Conservation (phyloP, 2,888 invertebrate species). For the Coelopa pilipes region DNA sequence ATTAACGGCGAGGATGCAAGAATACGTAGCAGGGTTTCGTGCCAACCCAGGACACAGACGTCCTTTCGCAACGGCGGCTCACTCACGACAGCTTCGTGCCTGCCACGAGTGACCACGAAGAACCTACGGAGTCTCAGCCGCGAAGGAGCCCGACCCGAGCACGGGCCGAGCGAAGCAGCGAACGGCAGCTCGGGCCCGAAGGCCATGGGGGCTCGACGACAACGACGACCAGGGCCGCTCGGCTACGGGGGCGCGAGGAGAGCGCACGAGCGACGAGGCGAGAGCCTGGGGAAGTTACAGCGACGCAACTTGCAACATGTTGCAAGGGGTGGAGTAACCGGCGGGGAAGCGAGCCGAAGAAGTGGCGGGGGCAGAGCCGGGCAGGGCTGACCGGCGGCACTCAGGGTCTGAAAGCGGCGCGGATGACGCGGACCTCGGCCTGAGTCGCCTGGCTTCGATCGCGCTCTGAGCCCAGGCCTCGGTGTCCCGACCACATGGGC, state of each 20-base stretch:
- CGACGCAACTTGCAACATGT: constrained; percentile 52
- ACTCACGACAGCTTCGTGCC: constrained; percentile 38
- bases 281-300: constrained; percentile 54
- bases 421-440: too few species aligned
- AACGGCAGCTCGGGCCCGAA: constrained; percentile 38
- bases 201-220: not conserved
- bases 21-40: too few species aligned
- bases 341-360: not conserved
- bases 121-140: constrained; percentile 12
- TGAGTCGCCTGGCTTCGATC: too few species aligned
- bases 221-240: constrained; percentile 8
- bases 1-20: too few species aligned
- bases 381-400: too few species aligned
- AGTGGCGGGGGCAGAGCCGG: too few species aligned
- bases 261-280: not conserved
- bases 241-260: constrained; percentile 39
- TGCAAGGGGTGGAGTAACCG: constrained; percentile 57
- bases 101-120: constrained; percentile 33
- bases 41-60: not conserved
- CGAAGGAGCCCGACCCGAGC: not conserved
- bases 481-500: too few species aligned
- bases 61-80: constrained; percentile 9
- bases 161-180: constrained; percentile 29
- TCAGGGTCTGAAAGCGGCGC: too few species aligned
- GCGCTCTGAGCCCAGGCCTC: too few species aligned